Evolutionary conservation across 2,888 invertebrate species (phyloP), one percentile per base, ranked within the genome.

Genomic region (Drosophila leonis): DNA sequence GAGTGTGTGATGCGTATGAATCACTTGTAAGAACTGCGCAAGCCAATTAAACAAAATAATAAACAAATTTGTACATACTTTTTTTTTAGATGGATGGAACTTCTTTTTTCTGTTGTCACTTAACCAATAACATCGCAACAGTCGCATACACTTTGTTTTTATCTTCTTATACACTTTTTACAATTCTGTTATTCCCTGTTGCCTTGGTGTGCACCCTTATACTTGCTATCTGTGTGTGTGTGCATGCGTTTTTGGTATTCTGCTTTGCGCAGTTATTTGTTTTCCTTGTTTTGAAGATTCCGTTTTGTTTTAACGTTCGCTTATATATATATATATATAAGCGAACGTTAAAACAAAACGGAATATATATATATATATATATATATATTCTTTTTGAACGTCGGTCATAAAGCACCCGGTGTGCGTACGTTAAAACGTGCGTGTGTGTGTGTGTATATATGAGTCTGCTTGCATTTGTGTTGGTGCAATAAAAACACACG

Each of bases 271-370:
- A 73, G 76, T 77, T 88, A 82, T 86, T 86, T 86, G 88, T 86
- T 90, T 86, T 86, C 88, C 85, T 86, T 90, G 78, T 88, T 86
- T 89, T 86, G 72, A 72, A 81, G 76, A 88, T 82, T 86, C 75
- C 75, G 78, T 75, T 80, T 90, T 88, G 77, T 68, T 82, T 86
- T 82, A 75, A 90, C 80, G 72, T 90, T 90, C 88, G 85, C 52
- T 72, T 76, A 64, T 65, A 72, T 69, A 24, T 24, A 24, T 24
- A 24, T 24, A 24, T 24, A 24, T 24, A 24, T 24, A 63, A 72
- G 24, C n/a, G n/a, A n/a, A n/a, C n/a, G n/a, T n/a, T n/a, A n/a
- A n/a, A n/a, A n/a, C n/a, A n/a, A n/a, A n/a, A n/a, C n/a, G n/a
- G n/a, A n/a, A n/a, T 52, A n/a, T 24, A 4, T 51, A 35, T 24